phyloP scores from a whole-genome alignment of 2,113 vertebrate species.

The Arvicanthis niloticus region DNA sequence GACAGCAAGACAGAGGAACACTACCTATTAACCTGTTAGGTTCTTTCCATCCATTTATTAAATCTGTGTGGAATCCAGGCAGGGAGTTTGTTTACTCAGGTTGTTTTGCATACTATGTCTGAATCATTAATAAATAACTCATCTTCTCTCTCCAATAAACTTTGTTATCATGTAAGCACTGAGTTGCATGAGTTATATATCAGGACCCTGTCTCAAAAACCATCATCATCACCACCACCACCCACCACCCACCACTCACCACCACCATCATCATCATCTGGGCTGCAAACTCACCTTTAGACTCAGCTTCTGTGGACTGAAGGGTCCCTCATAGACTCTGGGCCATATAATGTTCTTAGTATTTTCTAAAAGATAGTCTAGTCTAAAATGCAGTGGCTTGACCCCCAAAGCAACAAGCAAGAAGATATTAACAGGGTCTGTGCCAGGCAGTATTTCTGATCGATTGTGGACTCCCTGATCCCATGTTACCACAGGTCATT shows the following conservation, averaged over 20 bases:
- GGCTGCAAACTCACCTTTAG: not conserved
- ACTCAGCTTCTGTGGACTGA: not conserved
- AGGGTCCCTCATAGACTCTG: not conserved
- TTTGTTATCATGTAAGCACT: not conserved
- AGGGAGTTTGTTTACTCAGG: accelerated
- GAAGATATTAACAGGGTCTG: accelerated
- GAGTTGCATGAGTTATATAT: not conserved
- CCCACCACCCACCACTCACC: not conserved
- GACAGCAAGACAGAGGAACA: not conserved
- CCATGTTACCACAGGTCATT: not conserved
- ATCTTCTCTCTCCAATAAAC: not conserved
- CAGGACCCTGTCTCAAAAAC: not conserved
- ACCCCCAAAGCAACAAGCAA: not conserved
- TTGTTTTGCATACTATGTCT: accelerated
- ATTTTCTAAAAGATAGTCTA: too few species aligned
- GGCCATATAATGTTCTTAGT: not conserved
- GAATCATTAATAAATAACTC: not conserved
- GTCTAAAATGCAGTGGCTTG: not conserved
- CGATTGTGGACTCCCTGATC: accelerated
- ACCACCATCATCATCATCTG: not conserved
- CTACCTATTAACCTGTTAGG: not conserved
- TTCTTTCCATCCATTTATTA: too few species aligned
- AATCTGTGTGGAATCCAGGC: not conserved
- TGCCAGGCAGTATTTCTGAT: accelerated
- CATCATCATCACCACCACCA: not conserved